Evolutionary conservation across 2,888 invertebrate species (phyloP).

Genomic region (Hymenopus coronatus): DNA sequence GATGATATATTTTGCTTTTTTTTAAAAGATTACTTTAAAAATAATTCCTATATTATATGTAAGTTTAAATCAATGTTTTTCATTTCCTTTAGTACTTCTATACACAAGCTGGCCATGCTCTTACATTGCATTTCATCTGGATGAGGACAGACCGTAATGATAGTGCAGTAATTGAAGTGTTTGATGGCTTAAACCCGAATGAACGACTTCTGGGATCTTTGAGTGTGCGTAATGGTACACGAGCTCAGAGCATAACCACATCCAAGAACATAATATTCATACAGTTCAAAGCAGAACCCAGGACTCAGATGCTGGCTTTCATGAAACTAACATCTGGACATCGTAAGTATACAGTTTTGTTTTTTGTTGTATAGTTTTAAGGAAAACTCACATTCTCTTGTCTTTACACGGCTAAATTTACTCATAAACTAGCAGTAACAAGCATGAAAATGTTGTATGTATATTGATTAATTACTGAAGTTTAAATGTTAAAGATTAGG

Average conservation of each 20-base stretch:
- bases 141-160: slow-evolving; percentile 73
- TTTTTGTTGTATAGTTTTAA: too few species aligned
- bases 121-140: slow-evolving; percentile 83
- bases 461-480: too few species aligned
- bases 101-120: slow-evolving; percentile 71
- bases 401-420: too few species aligned
- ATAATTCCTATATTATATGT: background rate
- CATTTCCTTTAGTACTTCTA: slow-evolving; percentile 59
- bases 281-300: slow-evolving; percentile 70
- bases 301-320: slow-evolving; percentile 71
- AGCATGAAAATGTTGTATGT: too few species aligned
- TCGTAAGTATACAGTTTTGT: slow-evolving; percentile 47
- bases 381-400: too few species aligned
- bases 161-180: slow-evolving; percentile 58
- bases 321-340: slow-evolving; percentile 74
- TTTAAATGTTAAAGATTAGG: too few species aligned
- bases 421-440: too few species aligned
- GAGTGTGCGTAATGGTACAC: slow-evolving; percentile 75
- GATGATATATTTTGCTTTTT: too few species aligned
- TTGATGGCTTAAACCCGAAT: slow-evolving; percentile 45
- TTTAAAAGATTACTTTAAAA: background rate
- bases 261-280: slow-evolving; percentile 77
- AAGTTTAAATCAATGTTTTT: background rate
- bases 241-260: slow-evolving; percentile 85
- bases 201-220: slow-evolving; percentile 71